Base-by-base conservation (phyloP, 2,113 vertebrate species). In the Pollachius pollachius region DNA sequence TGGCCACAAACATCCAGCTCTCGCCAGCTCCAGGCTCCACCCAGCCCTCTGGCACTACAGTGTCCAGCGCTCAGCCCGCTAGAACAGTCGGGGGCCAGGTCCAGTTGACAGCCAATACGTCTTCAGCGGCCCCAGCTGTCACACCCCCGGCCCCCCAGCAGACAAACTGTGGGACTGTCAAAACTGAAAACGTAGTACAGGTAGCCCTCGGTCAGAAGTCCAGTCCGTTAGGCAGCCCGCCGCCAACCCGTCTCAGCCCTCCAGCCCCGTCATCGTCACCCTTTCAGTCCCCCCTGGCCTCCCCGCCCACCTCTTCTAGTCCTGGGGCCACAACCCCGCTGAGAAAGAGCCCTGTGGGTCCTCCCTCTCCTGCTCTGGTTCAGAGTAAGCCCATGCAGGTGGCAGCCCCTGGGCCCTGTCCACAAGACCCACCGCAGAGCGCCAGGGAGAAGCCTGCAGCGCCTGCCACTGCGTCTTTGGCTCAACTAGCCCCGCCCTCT, bases 1-100 rank as follows among this genome's bases (percentile, higher is more conserved):
- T 98, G 74, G 92, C 95, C 3, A 92, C 95, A 83, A 97, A 94
- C 77, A 94, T 97, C 67, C 95, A 97, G 64, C 93, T 96, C 68
- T 90, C 95, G 75, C 87, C 95, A 0, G 92, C 90, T 57, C 83
- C 92, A 37, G 77, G 70, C 54, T 68, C 76, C 52, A 79, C 84
- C 64, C 84, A 86, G 73, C 68, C 85, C 4, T 72, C 86, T 25
- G 78, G 65, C 5, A 89, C 83, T 72, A 92, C 76, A 0, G 85
- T 93, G 5, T 84, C 88, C 86, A 77, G 86, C 88, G 75, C 91
- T 86, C 86, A 93, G 92, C 69, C 88, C 84, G 0, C 77, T 84
- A 77, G 92, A 90, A 81, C 90, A 91, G 67, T 95, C 85, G 76
- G 90, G 88, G 91, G 85, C 74, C 89, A 94, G 67, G 65, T 93